These are phyloP conservation scores for Apis dorsata DNA, from an alignment of 1,140 invertebrate species.

Conservation along the genomic window DNA sequence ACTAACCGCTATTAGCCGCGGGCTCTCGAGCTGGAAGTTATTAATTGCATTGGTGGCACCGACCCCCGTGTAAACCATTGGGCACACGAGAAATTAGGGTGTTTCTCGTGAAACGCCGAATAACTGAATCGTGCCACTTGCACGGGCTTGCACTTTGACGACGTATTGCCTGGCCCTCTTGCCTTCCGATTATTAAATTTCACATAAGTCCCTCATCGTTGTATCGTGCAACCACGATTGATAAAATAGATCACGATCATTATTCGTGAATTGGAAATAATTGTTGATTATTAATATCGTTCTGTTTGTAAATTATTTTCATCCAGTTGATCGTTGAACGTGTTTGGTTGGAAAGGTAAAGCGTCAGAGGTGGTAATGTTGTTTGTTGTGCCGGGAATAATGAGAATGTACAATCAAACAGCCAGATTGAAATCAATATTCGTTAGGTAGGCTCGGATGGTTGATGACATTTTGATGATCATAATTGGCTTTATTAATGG, in stretches of 20 bases:
- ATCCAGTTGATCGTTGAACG: too few species aligned
- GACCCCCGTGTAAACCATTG: slow-evolving; percentile 23
- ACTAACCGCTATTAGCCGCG: slow-evolving; percentile 51
- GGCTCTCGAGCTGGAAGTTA: slow-evolving; percentile 52
- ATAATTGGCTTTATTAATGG: too few species aligned
- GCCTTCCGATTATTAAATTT: slow-evolving; percentile 8
- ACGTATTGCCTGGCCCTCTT: neutral
- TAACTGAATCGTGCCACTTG: slow-evolving; percentile 39
- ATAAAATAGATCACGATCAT: too few species aligned
- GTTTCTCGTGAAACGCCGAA: slow-evolving; percentile 32
- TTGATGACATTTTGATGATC: too few species aligned
- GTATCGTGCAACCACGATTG: too few species aligned
- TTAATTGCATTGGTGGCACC: slow-evolving; percentile 51
- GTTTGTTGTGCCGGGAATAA: too few species aligned
- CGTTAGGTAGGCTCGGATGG: too few species aligned
- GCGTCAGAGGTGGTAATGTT: too few species aligned
- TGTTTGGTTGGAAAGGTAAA: too few species aligned
- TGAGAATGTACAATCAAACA: too few species aligned
- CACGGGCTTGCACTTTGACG: neutral
- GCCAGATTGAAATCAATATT: too few species aligned
- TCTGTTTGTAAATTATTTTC: too few species aligned
- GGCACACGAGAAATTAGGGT: slow-evolving; percentile 30
- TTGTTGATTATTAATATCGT: neutral
- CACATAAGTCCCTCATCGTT: neutral
- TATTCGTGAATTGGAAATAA: neutral